Percentiles rank a stretch among this genome's conserved stretches.
Conservation (phyloP, 2,113 vertebrate genomes). For the Eulemur rufifrons region DNA sequence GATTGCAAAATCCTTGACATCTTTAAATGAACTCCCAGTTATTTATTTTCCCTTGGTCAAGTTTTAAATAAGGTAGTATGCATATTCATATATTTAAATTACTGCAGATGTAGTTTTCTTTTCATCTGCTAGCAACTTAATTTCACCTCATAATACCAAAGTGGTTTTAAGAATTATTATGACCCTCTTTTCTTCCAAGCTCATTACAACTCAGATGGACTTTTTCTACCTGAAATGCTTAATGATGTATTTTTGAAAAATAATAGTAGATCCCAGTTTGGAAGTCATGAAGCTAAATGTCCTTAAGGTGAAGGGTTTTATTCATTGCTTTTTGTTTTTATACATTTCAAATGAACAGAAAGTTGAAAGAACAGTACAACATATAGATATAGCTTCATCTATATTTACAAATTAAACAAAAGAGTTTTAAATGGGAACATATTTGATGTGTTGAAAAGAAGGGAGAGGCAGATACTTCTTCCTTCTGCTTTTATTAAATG, state of each 20-base stretch:
- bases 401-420: not conserved
- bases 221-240: not conserved
- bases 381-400: not conserved
- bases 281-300: not conserved
- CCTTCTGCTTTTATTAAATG: not conserved
- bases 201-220: not conserved
- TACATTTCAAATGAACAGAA: slow-evolving; percentile 28
- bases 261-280: not conserved
- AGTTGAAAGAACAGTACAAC: not conserved
- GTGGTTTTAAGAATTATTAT: not conserved
- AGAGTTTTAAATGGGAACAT: not conserved
- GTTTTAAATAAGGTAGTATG: not conserved
- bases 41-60: not conserved
- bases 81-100: not conserved
- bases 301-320: not conserved
- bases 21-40: not conserved
- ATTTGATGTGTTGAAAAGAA: not conserved
- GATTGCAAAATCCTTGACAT: not conserved
- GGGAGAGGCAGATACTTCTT: not conserved
- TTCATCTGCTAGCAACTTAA: not conserved
- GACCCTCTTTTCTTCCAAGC: not conserved
- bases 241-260: not conserved
- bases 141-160: not conserved
- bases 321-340: slow-evolving; percentile 5
- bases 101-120: not conserved